Base-by-base conservation (phyloP, 2,888 invertebrate species). In the Phortica okadai region DNA sequence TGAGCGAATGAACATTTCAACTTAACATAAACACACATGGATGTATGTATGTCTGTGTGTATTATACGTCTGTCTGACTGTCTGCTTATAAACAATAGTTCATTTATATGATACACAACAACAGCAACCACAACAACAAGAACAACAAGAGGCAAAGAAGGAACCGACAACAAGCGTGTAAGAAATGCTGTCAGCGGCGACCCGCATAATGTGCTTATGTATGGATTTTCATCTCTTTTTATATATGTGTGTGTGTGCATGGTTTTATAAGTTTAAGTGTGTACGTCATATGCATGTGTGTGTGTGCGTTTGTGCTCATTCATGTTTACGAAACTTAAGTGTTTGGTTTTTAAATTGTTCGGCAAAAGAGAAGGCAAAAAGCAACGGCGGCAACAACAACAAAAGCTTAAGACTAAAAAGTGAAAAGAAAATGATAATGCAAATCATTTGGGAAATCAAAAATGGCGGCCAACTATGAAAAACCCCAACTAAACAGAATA, bases 391-490 rank as follows among this genome's bases (percentile, higher is more conserved):
- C 2, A 33, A 33, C 1, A 33, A 33, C 33, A 33, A 33, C 33
- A 33, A 33, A 2, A 33, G 33, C 33, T 33, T 33, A 33, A 33
- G 33, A 33, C 33, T 33, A 33, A 70, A 72, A 56, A 25, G 72
- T 56, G 72, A 41, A 21, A 84, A 84, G 74, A 84, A 85, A 88
- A 85, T 88, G 85, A 82, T 85, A 87, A 88, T 88, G 79, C 81
- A 81, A 89, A 82, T 86, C 87, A 82, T 88, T 79, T 82, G 87
- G 87, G 87, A 88, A 88, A 88, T 88, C 87, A 89, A 85, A 88
- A 87, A 81, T 79, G 81, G 79, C 73, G 42, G 41, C 11, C 58
- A 73, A 78, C 74, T 44, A 79, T 78, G 80, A 67, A 74, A 62
- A 76, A 75, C 8, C 21, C 42, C 8, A 62, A 62, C 62, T 42